Conservation (phyloP, 1,140 invertebrate genomes). For the Drosophila teissieri region DNA sequence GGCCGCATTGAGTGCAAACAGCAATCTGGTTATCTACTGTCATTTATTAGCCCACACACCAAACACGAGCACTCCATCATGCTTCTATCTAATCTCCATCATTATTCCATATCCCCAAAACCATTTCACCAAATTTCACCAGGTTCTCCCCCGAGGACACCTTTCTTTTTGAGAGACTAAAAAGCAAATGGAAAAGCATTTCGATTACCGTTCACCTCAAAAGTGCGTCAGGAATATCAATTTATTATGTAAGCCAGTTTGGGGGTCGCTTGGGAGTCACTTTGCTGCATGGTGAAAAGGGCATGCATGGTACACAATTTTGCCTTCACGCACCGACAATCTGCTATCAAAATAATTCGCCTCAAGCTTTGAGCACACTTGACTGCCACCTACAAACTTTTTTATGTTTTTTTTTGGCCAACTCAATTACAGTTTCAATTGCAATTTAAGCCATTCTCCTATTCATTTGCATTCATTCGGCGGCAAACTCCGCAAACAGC, state of each 20-base stretch:
- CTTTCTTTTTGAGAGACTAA: background rate
- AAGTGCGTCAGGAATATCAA: constrained; percentile 52
- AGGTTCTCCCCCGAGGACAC: constrained; percentile 6
- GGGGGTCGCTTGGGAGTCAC: constrained; percentile 20
- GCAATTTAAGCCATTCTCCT: constrained; percentile 65
- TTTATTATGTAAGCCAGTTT: constrained; percentile 43
- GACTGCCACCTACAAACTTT: background rate
- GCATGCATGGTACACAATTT: constrained; percentile 54
- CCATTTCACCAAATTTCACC: constrained; percentile 22
- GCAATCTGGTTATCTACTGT: constrained; percentile 27
- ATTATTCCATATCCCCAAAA: constrained; percentile 39
- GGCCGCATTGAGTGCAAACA: constrained; percentile 11
- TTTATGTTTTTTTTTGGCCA: constrained; percentile 13
- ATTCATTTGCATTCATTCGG: constrained; percentile 63
- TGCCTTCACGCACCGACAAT: constrained; percentile 18
- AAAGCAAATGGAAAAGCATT: constrained; percentile 46
- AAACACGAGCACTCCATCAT: constrained; percentile 36
- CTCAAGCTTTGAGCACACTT: constrained; percentile 22
- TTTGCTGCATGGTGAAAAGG: background rate
- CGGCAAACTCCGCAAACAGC: constrained; percentile 35
- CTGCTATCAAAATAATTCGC: constrained; percentile 15
- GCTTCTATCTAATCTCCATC: constrained; percentile 55
- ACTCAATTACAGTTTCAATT: constrained; percentile 67
- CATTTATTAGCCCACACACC: constrained; percentile 43
- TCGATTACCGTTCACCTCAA: constrained; percentile 52